Conservation (phyloP, 2,113 vertebrate genomes). For the Thalassoma bifasciatum region DNA sequence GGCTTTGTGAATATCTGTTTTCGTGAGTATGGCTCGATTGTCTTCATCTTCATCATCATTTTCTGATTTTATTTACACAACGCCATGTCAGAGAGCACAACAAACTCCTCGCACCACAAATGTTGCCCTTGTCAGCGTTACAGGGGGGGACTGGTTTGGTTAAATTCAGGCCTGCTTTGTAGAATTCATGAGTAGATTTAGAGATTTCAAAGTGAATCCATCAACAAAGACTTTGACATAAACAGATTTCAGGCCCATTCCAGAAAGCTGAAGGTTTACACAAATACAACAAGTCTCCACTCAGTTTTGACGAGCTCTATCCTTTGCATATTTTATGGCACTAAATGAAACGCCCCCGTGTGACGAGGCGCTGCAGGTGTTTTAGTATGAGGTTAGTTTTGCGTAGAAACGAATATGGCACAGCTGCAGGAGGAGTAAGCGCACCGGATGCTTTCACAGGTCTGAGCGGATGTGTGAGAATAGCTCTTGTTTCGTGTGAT, state of each 20-base stretch:
- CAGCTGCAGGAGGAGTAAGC: slow-evolving; percentile 33
- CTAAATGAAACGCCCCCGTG: slow-evolving; percentile 57
- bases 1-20: slow-evolving; percentile 38
- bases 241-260: too few relatives aligned
- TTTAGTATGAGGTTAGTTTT: slow-evolving; percentile 60
- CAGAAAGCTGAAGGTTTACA: slow-evolving; percentile 27
- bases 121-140: not conserved
- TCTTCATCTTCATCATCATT: slow-evolving; percentile 76
- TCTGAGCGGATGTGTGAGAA: slow-evolving; percentile 20
- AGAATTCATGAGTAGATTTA: not conserved
- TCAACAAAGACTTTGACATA: too few relatives aligned
- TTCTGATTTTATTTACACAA: slow-evolving; percentile 78
- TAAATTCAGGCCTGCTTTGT: slow-evolving; percentile 21
- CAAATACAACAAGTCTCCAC: not conserved
- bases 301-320: slow-evolving; percentile 38
- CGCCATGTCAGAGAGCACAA: slow-evolving; percentile 59
- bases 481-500: slow-evolving; percentile 21
- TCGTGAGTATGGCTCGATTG: slow-evolving; percentile 81
- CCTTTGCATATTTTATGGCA: slow-evolving; percentile 77
- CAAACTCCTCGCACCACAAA: not conserved
- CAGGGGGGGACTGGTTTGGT: slow-evolving; percentile 3
- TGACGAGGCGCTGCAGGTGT: slow-evolving; percentile 38
- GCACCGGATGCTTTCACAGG: slow-evolving; percentile 9
- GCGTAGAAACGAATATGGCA: slow-evolving; percentile 39
- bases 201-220: not conserved